These are phyloP conservation scores for Uria lomvia DNA, from an alignment of 2,113 vertebrate species.

Conservation along the genomic window DNA sequence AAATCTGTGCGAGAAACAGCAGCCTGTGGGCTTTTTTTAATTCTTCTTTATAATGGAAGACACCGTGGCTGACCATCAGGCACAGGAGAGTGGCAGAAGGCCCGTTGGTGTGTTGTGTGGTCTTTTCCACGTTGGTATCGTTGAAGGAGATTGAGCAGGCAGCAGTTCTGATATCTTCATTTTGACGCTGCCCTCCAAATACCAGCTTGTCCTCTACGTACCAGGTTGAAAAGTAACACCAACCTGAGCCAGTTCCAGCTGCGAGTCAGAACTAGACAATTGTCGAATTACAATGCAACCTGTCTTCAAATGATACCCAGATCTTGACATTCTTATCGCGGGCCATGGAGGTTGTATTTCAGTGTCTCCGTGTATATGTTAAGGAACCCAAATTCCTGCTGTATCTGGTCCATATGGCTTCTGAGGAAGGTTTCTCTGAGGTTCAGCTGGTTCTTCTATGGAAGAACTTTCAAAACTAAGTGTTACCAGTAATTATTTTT, in stretches of 20 bases:
- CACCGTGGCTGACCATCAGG: accelerated
- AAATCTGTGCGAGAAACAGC: neutral
- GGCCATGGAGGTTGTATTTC: neutral
- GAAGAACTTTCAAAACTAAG: neutral
- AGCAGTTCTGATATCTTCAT: neutral
- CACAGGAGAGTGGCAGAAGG: neutral
- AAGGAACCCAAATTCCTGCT: neutral
- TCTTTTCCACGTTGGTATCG: accelerated
- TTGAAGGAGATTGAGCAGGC: neutral
- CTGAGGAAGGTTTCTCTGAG: neutral
- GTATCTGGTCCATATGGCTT: neutral
- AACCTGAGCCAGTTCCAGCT: neutral
- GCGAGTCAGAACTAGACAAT: neutral
- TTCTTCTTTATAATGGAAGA: neutral
- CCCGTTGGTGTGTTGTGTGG: accelerated
- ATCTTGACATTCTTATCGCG: accelerated
- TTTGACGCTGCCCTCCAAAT: neutral
- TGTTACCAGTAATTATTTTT: neutral
- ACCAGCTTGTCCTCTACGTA: neutral
- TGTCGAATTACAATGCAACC: neutral
- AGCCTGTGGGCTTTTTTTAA: neutral
- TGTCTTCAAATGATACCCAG: neutral
- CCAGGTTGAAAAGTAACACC: neutral
- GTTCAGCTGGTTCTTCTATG: neutral
- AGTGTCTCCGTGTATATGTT: too few relatives aligned